phyloP scores from a whole-genome alignment of 2,113 vertebrate species.

The Andinoacara biseriatus region DNA sequence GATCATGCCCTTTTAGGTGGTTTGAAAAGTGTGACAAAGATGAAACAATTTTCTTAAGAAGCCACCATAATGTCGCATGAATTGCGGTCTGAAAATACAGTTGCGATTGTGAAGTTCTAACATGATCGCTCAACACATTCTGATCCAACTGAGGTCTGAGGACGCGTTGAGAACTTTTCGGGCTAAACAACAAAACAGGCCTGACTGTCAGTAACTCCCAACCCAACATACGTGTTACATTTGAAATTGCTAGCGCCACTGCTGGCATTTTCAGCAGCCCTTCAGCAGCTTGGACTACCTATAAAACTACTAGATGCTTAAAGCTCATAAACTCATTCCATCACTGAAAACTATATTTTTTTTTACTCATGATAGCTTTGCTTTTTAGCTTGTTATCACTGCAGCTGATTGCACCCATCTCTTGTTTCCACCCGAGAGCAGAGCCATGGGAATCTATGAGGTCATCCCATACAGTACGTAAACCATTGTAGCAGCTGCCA shows the following conservation, averaged over 20 bases:
- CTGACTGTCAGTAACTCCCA: no score
- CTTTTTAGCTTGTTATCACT: slow-evolving; percentile 11
- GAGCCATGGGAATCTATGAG: slow-evolving; percentile 49
- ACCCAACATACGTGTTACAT: no score
- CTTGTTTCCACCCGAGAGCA: slow-evolving; percentile 50
- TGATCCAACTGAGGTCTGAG: not conserved
- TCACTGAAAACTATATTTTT: not conserved
- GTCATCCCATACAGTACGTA: slow-evolving; percentile 52
- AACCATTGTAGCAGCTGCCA: slow-evolving; percentile 59
- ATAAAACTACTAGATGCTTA: not conserved
- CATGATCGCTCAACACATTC: not conserved
- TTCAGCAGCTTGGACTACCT: not conserved
- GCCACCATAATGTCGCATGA: slow-evolving; percentile 30
- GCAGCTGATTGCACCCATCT: slow-evolving; percentile 31
- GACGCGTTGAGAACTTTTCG: not conserved
- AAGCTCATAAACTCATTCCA: no score
- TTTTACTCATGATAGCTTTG: slow-evolving; percentile 13
- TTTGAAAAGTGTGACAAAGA: slow-evolving; percentile 50
- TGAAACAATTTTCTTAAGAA: slow-evolving; percentile 23
- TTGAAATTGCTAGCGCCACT: no score
- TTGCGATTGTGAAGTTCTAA: slow-evolving; percentile 46
- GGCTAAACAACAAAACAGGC: not conserved
- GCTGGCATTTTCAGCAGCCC: slow-evolving; percentile 12
- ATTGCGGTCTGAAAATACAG: slow-evolving; percentile 44
- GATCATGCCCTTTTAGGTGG: slow-evolving; percentile 34